phyloP scores from a whole-genome alignment of 2,888 invertebrate genomes.

The Frankliniella fusca region DNA sequence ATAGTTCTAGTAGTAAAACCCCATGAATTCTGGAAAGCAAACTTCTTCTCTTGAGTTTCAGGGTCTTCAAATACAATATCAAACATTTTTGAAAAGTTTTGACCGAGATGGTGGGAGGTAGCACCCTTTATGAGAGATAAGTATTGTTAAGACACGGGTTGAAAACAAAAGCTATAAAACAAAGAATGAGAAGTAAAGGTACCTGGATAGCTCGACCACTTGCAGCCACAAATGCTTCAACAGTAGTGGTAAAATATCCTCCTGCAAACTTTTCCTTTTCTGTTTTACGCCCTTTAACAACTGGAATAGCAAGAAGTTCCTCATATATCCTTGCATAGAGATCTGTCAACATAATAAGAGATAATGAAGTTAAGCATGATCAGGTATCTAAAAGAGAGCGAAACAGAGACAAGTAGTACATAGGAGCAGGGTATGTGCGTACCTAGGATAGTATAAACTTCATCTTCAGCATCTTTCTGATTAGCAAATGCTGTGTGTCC shows the following conservation, averaged over 20 bases:
- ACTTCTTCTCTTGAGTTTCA: slow-evolving; percentile 79
- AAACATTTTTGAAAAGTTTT: slow-evolving; percentile 99
- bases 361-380: neutral
- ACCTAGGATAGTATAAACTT: slow-evolving; percentile 75
- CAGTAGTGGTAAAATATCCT: slow-evolving; percentile 93
- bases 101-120: slow-evolving; percentile 97
- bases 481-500: slow-evolving; percentile 93
- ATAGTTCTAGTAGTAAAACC: slow-evolving; percentile 96
- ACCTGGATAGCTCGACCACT: slow-evolving; percentile 90
- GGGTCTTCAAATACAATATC: slow-evolving; percentile 94
- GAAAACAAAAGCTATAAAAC: neutral
- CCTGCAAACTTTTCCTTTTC: slow-evolving; percentile 99
- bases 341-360: slow-evolving; percentile 52
- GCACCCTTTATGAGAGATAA: slow-evolving; percentile 61
- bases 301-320: slow-evolving; percentile 87
- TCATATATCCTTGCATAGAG: slow-evolving; percentile 89
- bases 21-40: slow-evolving; percentile 97
- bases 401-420: neutral
- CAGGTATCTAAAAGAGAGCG: neutral
- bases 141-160: neutral
- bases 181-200: neutral
- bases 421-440: slow-evolving; percentile 34
- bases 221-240: slow-evolving; percentile 91
- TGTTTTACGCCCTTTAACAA: slow-evolving; percentile 91
- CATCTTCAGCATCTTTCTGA: slow-evolving; percentile 78